These are phyloP conservation scores for Apis florea DNA, from an alignment of 1,140 invertebrate genomes.

Conservation along the genomic window DNA sequence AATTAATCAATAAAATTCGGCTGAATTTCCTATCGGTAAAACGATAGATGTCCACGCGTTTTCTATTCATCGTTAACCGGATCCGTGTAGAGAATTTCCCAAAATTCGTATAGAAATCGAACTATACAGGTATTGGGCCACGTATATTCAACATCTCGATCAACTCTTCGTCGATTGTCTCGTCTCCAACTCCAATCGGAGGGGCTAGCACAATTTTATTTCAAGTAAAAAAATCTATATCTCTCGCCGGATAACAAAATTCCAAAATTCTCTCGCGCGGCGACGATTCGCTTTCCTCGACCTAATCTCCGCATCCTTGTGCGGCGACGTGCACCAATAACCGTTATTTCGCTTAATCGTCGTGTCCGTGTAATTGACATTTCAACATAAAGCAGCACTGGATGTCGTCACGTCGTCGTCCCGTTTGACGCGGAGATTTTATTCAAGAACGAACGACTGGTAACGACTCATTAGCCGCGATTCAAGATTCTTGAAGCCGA, in stretches of 20 bases:
- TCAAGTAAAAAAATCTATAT: background rate
- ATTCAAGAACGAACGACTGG: constrained; percentile 48
- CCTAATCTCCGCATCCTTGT: constrained; percentile 7
- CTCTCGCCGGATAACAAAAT: background rate
- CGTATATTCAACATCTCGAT: no score
- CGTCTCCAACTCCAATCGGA: background rate
- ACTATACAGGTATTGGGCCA: background rate
- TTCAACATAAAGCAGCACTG: background rate
- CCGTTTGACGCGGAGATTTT: constrained; percentile 41
- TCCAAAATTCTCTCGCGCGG: background rate
- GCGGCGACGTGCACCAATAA: constrained; percentile 23
- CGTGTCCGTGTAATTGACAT: constrained; percentile 29
- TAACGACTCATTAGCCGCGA: constrained; percentile 66
- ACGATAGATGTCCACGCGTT: constrained; percentile 37
- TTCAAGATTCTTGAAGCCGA: constrained; percentile 64
- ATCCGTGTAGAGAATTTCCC: background rate
- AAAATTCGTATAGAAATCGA: background rate
- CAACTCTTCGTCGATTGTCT: background rate
- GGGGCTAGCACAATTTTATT: no score
- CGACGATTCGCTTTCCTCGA: background rate
- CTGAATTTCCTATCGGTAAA: constrained; percentile 23
- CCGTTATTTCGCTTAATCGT: constrained; percentile 37
- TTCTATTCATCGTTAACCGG: constrained; percentile 6
- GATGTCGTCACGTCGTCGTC: constrained; percentile 28
- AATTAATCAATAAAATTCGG: constrained; percentile 40